Percentiles rank a stretch among this genome's conserved stretches.
Conservation (phyloP, 2,113 vertebrate genomes). For the Leiothrix lutea region DNA sequence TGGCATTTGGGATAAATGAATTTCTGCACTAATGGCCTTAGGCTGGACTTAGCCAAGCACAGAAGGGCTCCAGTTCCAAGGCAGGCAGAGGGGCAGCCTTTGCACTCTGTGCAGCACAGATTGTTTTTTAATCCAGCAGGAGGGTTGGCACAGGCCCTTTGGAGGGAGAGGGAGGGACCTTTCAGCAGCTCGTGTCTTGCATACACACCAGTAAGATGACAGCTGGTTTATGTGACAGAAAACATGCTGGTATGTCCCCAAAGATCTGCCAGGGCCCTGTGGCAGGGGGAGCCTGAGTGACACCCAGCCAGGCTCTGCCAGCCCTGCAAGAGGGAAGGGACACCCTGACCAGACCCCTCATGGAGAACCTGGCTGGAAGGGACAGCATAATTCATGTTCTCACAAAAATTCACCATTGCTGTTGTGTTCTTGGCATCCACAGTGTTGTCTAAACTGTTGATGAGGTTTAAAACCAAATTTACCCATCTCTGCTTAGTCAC, state of each 20-base stretch:
- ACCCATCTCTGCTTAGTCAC: not conserved
- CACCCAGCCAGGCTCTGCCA: not conserved
- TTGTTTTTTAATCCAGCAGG: not conserved
- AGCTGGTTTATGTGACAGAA: not conserved
- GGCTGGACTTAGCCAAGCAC: not conserved
- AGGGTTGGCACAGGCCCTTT: not conserved
- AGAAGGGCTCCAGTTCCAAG: not conserved
- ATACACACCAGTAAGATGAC: not conserved
- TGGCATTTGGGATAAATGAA: not conserved
- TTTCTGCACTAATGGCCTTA: not conserved
- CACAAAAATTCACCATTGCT: not conserved
- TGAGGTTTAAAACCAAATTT: not conserved
- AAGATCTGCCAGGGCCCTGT: rapidly evolving
- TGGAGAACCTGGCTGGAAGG: not conserved
- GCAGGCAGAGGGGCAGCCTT: not conserved
- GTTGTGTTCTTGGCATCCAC: not conserved
- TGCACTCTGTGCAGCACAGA: not conserved
- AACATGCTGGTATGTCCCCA: not conserved
- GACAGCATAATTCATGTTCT: not conserved
- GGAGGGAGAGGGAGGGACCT: not conserved
- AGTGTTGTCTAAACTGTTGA: not conserved
- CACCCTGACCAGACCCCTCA: not conserved
- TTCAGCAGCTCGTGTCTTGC: not conserved
- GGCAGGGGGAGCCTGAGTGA: not conserved
- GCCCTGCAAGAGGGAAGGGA: not conserved